Conservation (phyloP, 2,888 invertebrate species). For the Tholera decimalis region DNA sequence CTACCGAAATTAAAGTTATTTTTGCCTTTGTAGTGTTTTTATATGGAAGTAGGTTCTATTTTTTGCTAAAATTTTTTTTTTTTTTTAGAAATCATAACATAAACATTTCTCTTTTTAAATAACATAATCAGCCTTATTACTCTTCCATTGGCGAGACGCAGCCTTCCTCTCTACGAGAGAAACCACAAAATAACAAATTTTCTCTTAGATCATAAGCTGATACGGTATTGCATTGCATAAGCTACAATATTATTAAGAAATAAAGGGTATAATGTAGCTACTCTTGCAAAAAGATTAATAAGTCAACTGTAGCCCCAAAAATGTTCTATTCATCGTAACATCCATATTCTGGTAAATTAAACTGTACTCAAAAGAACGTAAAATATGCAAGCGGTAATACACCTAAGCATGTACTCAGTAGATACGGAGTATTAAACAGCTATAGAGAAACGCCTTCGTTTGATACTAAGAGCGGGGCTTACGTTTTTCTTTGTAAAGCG, state of each 20-base stretch:
- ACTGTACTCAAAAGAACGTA: slow-evolving; percentile 29
- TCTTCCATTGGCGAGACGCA: too few species aligned
- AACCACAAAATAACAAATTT: slow-evolving; percentile 32
- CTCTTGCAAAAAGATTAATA: slow-evolving; percentile 16
- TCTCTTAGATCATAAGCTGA: slow-evolving; percentile 16
- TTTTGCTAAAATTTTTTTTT: too few species aligned
- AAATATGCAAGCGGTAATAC: slow-evolving; percentile 30
- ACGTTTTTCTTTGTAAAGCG: slow-evolving; percentile 71
- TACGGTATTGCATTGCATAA: slow-evolving; percentile 10
- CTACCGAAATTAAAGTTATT: too few species aligned
- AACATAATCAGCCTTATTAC: too few species aligned
- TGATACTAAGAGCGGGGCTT: slow-evolving; percentile 60
- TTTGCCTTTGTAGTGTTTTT: too few species aligned
- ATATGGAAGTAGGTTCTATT: too few species aligned
- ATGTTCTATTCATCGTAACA: slow-evolving; percentile 20
- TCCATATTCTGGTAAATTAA: slow-evolving; percentile 32
- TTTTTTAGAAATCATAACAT: too few species aligned
- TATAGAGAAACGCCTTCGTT: slow-evolving; percentile 64
- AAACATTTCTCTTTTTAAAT: too few species aligned
- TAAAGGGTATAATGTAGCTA: background rate
- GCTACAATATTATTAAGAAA: background rate
- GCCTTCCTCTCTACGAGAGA: slow-evolving; percentile 1
- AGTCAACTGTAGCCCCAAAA: slow-evolving; percentile 31
- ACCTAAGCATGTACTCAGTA: slow-evolving; percentile 37
- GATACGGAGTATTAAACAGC: slow-evolving; percentile 54